These are phyloP conservation scores for Paelopatides confundens DNA, from an alignment of 53 echinoderm and acorn worm genomes.

Conservation along the genomic window DNA sequence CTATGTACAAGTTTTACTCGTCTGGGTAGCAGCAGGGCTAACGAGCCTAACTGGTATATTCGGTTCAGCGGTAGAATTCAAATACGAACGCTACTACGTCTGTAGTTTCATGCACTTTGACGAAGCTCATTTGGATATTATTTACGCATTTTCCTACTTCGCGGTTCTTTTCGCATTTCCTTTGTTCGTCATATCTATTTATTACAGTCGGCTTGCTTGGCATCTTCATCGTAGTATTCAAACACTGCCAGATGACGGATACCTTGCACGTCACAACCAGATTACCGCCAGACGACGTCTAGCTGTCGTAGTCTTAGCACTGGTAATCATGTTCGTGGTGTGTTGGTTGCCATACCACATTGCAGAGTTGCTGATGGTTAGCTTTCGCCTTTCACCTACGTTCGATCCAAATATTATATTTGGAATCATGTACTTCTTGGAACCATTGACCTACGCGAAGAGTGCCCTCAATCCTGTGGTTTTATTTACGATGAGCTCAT, in stretches of 20 bases:
- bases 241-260: constrained; percentile 41
- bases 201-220: constrained; percentile 49
- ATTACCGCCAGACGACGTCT: constrained; percentile 21
- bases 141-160: constrained; percentile 28
- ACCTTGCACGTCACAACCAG: constrained; percentile 32
- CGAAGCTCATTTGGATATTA: constrained; percentile 1
- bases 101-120: constrained; percentile 42
- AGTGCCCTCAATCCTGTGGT: constrained; percentile 40
- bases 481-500: constrained; percentile 35
- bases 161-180: constrained; percentile 23
- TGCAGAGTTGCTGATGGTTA: background rate
- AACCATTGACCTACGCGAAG: constrained; percentile 2
- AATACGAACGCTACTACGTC: background rate
- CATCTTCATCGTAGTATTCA: constrained; percentile 41
- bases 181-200: constrained; percentile 19
- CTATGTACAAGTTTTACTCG: background rate
- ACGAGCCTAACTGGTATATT: constrained; percentile 18
- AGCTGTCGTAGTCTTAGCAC: constrained; percentile 35
- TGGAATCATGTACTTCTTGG: background rate
- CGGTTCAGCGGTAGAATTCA: background rate
- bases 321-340: constrained; percentile 35
- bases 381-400: background rate
- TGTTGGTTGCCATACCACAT: constrained; percentile 34
- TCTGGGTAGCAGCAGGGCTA: background rate
- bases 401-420: constrained; percentile 20